A percentile compares a stretch with the other conserved stretches of the same genome.
These are phyloP conservation scores for Potamarius usumacintae DNA, from an alignment of 2,113 vertebrate species.

Conservation along the genomic window DNA sequence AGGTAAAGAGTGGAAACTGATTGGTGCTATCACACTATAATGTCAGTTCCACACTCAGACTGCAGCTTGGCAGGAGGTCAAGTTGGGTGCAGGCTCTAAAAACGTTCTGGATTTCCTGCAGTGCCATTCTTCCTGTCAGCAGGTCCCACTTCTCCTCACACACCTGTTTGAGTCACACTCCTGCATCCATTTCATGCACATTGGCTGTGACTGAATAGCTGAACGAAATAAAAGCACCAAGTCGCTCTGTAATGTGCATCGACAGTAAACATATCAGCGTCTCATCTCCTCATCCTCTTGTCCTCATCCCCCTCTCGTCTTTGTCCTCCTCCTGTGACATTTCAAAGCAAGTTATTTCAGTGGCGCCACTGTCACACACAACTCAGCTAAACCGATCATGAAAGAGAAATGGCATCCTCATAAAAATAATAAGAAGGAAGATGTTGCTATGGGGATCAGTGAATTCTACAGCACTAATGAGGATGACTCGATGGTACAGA, in stretches of 20 bases:
- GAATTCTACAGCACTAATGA: constrained; percentile 21
- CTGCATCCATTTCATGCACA: background rate
- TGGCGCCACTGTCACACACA: background rate
- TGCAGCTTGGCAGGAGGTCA: background rate
- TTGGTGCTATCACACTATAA: constrained; percentile 6
- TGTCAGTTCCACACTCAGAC: background rate
- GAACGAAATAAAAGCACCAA: constrained; percentile 14
- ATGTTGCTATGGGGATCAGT: constrained; percentile 37
- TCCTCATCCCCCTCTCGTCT: background rate
- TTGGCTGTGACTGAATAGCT: background rate
- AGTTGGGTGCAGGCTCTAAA: background rate
- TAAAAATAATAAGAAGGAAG: constrained; percentile 4
- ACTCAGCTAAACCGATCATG: constrained; percentile 2
- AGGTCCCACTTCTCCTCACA: background rate
- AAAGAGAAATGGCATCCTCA: constrained; percentile 11
- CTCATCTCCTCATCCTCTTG: constrained; percentile 24
- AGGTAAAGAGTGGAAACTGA: background rate
- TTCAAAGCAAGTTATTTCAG: constrained; percentile 25
- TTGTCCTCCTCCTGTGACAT: constrained; percentile 11
- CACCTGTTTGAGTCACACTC: background rate
- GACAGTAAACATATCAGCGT: constrained; percentile 10
- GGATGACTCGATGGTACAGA: background rate
- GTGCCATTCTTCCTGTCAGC: background rate
- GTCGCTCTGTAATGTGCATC: background rate
- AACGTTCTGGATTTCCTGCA: background rate